Evolutionary conservation across 2,797 vertebrate species (phyloP).

Genomic region (Carduelis carduelis): DNA sequence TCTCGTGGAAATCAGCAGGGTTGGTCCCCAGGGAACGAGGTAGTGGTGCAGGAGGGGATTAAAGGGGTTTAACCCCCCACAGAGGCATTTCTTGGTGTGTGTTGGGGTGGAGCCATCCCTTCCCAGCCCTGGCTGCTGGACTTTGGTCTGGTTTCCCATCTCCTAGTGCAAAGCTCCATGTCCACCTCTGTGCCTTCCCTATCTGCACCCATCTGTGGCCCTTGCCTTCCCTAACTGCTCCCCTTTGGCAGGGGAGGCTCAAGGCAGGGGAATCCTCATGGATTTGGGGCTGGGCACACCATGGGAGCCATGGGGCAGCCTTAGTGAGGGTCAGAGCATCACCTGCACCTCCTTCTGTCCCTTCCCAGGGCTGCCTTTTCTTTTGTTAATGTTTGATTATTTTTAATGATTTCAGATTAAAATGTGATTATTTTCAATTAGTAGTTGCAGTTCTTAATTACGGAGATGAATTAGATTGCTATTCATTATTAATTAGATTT

Average conservation of each 20-base stretch:
- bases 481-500: slow-evolving; percentile 50
- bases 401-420: slow-evolving; percentile 57
- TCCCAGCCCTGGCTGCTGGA: neutral
- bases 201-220: neutral
- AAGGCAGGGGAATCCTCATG: rapidly evolving
- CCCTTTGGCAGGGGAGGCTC: neutral
- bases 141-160: neutral
- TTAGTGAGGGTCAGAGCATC: neutral
- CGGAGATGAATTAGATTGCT: neutral
- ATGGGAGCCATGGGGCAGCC: neutral
- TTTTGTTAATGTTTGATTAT: slow-evolving; percentile 28
- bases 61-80: neutral
- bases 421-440: slow-evolving; percentile 58
- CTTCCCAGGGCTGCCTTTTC: neutral
- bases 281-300: neutral
- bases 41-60: rapidly evolving
- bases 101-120: neutral
- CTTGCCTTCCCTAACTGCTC: neutral
- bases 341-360: neutral
- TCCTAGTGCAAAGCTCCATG: neutral
- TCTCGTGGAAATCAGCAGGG: neutral
- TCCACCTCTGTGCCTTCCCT: neutral
- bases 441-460: slow-evolving; percentile 42
- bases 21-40: neutral
- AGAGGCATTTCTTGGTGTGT: neutral